These are phyloP conservation scores for Spodoptera frugiperda DNA, from an alignment of 1,140 invertebrate genomes.

Conservation along the genomic window DNA sequence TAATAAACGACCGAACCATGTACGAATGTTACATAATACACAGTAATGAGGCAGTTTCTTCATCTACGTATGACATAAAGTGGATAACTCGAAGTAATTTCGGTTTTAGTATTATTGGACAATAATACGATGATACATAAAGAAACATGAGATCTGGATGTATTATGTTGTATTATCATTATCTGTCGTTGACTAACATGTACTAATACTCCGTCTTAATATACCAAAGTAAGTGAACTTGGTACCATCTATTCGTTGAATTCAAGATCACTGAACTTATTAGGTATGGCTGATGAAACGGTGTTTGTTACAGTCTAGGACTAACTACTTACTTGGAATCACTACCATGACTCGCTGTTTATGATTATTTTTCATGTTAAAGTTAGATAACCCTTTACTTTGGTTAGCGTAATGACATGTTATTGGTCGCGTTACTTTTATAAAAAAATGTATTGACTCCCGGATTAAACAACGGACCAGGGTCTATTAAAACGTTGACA, in stretches of 20 bases:
- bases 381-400: too few species aligned
- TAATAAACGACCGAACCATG: conserved; percentile 20
- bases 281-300: background rate
- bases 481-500: too few species aligned
- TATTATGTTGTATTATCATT: background rate
- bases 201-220: background rate
- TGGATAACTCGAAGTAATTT: background rate
- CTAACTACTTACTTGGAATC: too few species aligned
- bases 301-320: background rate
- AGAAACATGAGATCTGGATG: background rate
- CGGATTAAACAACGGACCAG: too few species aligned
- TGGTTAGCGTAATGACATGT: too few species aligned
- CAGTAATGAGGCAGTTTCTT: conserved; percentile 43
- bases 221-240: conserved; percentile 2
- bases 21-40: conserved; percentile 46
- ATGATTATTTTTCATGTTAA: too few species aligned
- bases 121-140: background rate
- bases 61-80: conserved; percentile 12
- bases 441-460: too few species aligned
- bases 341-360: too few species aligned
- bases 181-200: background rate
- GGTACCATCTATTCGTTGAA: background rate
- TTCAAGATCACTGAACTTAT: conserved; percentile 20
- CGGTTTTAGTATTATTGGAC: background rate
- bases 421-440: too few species aligned